A percentile compares a stretch with the other conserved stretches of the same genome.
Conservation (phyloP, 1,140 invertebrate genomes). For the Zophobas atratus region DNA sequence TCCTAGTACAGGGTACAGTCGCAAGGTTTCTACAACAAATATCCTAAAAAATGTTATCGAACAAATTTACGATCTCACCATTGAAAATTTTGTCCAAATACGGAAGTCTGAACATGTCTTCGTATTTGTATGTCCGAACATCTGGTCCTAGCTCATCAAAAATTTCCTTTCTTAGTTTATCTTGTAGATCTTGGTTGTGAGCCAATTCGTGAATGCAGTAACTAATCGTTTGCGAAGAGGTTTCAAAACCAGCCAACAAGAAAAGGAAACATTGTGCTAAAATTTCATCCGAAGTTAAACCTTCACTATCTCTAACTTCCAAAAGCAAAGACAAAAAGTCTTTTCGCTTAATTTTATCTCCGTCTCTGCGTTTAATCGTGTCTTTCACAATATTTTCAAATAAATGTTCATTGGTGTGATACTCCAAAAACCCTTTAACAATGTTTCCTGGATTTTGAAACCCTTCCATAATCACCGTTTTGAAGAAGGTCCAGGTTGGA, state of each 20-base stretch:
- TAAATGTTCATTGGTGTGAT: conserved; percentile 64
- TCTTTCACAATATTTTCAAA: conserved; percentile 67
- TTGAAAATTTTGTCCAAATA: conserved; percentile 70
- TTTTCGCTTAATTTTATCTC: conserved; percentile 66
- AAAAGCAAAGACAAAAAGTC: conserved; percentile 73
- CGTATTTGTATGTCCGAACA: conserved; percentile 70
- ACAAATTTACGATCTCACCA: conserved; percentile 60
- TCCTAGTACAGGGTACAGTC: conserved; percentile 67
- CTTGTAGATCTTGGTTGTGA: conserved; percentile 67
- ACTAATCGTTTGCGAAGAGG: conserved; percentile 66
- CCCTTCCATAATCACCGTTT: conserved; percentile 58
- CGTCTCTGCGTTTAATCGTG: conserved; percentile 68
- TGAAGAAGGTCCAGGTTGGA: conserved; percentile 40
- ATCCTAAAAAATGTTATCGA: neutral
- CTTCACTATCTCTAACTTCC: conserved; percentile 60
- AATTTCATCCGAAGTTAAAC: conserved; percentile 55
- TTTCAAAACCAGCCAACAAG: conserved; percentile 74
- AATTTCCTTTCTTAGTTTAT: conserved; percentile 68
- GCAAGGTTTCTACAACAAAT: conserved; percentile 62
- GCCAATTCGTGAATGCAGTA: conserved; percentile 69
- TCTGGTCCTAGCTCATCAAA: conserved; percentile 66
- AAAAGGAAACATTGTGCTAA: conserved; percentile 75
- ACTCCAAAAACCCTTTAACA: neutral
- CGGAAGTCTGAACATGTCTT: conserved; percentile 70
- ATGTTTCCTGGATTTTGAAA: conserved; percentile 24